Percentiles rank a stretch among this genome's conserved stretches.
Conservation (phyloP, 2,888 invertebrate species). For the Smittia aterrima region DNA sequence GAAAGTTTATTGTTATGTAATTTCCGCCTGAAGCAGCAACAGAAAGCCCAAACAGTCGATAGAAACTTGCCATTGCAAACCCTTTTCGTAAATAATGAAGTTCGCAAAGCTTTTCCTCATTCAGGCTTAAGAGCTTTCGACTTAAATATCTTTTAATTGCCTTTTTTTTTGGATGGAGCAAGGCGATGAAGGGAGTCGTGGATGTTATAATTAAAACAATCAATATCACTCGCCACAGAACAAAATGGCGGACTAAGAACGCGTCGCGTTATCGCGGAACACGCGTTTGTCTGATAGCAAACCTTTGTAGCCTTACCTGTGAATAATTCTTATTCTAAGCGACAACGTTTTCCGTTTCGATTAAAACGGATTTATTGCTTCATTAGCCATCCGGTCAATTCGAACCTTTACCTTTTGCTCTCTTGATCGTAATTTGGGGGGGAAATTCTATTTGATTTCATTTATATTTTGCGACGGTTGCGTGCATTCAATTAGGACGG, state of each 20-base stretch:
- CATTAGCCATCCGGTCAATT: background rate
- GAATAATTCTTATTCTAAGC: background rate
- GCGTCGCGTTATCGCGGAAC: background rate
- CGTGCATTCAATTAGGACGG: conserved; percentile 1
- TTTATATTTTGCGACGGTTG: background rate
- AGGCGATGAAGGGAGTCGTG: background rate
- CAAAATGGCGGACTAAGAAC: background rate
- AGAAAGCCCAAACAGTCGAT: background rate
- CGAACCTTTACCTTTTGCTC: background rate
- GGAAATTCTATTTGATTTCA: background rate
- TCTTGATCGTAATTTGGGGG: background rate
- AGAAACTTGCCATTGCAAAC: background rate
- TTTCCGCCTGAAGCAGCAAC: background rate
- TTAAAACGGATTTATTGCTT: background rate
- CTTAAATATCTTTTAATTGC: conserved; percentile 23
- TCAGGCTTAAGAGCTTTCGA: background rate
- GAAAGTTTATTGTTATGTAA: conserved; percentile 4
- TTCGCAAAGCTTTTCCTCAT: background rate
- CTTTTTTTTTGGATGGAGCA: background rate
- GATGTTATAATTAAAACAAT: background rate
- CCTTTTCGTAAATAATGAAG: conserved; percentile 11
- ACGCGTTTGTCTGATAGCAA: background rate
- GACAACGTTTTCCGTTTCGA: background rate
- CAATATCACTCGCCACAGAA: background rate
- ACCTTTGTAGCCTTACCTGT: background rate